Evolutionary conservation across 2,113 vertebrate species (phyloP), one percentile per base, ranked within the genome.

Genomic region (Carollia perspicillata): DNA sequence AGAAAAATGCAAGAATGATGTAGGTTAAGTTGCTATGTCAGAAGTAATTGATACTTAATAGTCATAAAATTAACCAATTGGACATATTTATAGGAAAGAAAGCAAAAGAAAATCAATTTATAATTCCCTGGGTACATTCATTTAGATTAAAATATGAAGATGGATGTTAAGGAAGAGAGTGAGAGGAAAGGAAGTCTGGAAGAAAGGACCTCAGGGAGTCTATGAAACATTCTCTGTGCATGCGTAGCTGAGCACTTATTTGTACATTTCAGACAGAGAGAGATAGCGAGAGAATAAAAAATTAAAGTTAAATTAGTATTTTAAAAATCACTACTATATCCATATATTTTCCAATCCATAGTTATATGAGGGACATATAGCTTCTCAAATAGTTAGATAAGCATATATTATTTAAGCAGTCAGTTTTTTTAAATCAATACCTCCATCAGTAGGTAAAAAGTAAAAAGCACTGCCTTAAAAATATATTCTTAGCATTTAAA

Each of bases 61-160:
- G 58, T 89, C 51, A 93, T 91, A 84, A 97, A 97, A 84, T 96
- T 83, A 95, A 96, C 49, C 79, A 83, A 92, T 81, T 47, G 42
- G 66, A 71, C 79, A 79, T 94, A 75, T 87, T 90, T 96, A 83
- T 69, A 79, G 69, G 63, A 87, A 77, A 72, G 14, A 75, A 35
- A 74, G 16, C 44, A 88, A 90, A 94, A 87, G 75, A 75, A 84
- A 90, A 88, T 95, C 35, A 87, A 33, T 51, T 35, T 77, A 33
- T 35, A 94, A 96, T 75, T 90, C 44, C 44, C 80, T 69, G n/a
- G 79, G 30, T 77, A 66, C 63, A 79, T 66, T 93, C 53, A 49
- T 89, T 78, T 94, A 83, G 12, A 83, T 49, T 5, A 79, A 87
- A 51, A 49, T 90, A 35, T 16, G 30, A 90, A 80, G 65, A 35